Evolutionary conservation across 1,140 invertebrate species (phyloP).

Genomic region (Bombyx mandarina): DNA sequence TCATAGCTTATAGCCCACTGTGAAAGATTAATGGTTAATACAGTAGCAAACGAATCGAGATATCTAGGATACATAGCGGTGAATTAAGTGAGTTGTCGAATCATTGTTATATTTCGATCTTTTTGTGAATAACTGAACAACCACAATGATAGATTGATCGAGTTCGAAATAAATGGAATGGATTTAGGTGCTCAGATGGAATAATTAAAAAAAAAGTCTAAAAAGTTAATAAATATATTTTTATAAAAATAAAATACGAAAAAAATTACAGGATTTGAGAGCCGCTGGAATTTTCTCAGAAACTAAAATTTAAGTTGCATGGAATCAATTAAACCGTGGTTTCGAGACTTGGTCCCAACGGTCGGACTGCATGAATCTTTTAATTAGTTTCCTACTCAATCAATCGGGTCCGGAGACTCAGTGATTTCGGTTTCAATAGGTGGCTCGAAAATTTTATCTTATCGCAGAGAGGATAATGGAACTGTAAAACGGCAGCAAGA

Average conservation of each 20-base stretch:
- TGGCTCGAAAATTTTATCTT: background rate
- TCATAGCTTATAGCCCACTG: slow-evolving; percentile 19
- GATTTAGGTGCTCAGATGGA: too few species aligned
- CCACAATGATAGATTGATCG: too few species aligned
- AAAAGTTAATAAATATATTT: too few species aligned
- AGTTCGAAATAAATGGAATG: too few species aligned
- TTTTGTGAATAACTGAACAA: too few species aligned
- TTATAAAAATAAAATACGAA: too few species aligned
- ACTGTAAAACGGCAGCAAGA: background rate
- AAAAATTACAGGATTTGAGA: slow-evolving; percentile 11
- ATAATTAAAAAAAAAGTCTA: too few species aligned
- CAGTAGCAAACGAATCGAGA: slow-evolving; percentile 7
- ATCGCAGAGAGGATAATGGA: slow-evolving; percentile 3
- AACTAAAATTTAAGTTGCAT: slow-evolving; percentile 23
- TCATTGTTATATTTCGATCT: too few species aligned
- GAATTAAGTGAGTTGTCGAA: background rate
- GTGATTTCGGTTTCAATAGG: too few species aligned
- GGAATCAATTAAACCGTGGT: slow-evolving; percentile 60
- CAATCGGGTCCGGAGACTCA: slow-evolving; percentile 19
- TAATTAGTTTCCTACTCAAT: slow-evolving; percentile 51
- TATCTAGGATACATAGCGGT: slow-evolving; percentile 5
- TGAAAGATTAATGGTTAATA: slow-evolving; percentile 17
- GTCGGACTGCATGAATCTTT: slow-evolving; percentile 31
- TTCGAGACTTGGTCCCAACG: slow-evolving; percentile 30
- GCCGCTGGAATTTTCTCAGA: slow-evolving; percentile 25